phyloP scores from a whole-genome alignment of 1,140 invertebrate species.

The Brachionus koreanus region DNA sequence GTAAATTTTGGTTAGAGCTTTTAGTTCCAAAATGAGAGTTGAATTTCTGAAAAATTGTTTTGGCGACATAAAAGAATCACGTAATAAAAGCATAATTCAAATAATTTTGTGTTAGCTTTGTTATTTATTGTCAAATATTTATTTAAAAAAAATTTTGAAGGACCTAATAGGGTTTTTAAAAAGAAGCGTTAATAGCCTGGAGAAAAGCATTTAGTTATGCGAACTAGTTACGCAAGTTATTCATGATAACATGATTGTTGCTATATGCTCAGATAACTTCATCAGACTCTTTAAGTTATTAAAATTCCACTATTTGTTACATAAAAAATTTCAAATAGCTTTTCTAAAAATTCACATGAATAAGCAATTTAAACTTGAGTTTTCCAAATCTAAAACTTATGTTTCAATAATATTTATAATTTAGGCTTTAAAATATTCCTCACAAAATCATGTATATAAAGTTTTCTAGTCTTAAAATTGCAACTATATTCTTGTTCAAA shows the following conservation, averaged over 20 bases:
- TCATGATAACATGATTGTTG: background rate
- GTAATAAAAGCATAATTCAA: background rate
- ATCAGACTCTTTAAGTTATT: background rate
- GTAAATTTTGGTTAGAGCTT: background rate
- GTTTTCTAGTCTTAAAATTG: background rate
- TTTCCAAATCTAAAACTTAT: constrained; percentile 10
- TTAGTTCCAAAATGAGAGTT: background rate
- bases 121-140: background rate
- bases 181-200: background rate
- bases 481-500: background rate
- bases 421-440: background rate
- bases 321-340: background rate
- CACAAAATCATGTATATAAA: background rate
- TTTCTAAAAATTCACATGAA: constrained; percentile 25
- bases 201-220: background rate
- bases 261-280: background rate
- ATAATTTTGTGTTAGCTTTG: background rate
- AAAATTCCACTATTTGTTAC: background rate
- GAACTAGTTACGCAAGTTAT: background rate
- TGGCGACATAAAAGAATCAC: background rate
- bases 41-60: background rate
- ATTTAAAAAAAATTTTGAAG: background rate
- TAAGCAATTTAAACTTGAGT: background rate
- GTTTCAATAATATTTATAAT: background rate
- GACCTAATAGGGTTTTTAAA: background rate